Base-by-base conservation (phyloP, 2,113 vertebrate species). In the Ammospiza nelsoni region DNA sequence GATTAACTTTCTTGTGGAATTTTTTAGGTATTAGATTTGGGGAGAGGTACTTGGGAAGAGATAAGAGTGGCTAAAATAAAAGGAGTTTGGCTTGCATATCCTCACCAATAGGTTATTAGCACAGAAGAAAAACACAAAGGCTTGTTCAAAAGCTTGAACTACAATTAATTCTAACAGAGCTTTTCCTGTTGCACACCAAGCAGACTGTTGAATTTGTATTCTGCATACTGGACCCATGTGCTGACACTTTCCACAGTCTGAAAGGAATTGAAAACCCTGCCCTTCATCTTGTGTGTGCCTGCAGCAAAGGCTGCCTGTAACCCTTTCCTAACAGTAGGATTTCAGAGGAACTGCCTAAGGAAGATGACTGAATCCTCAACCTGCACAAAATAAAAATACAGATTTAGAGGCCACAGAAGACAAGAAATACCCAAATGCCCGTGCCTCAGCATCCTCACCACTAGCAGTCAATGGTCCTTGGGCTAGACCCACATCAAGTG, bases 191-290 rank as follows among this genome's bases (percentile, higher is more conserved):
- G 7, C 57, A 84, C 76, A 65, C 61, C 41, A 67, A 63, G 43
- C 48, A 72, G 63, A 37, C 31, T 48, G 61, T 13, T 65, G 31
- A 69, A 57, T 67, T 35, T 80, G 33, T 51, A 48, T 48, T 74
- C 61, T 72, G 55, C 9, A 3, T 65, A 25, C 43, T 46, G 61
- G 65, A 65, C 35, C 65, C 83, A 48, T 5, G 65, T 67, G 43
- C 52, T 22, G 39, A 77, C 48, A 84, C 48, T 57, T 90, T 72
- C 72, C 73, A 74, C 29, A 51, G 4, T 24, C 55, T 72, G 86
- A 92, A 94, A 59, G 61, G 44, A 84, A 31, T 6, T 86, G 72
- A 87, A 95, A 18, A 6, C 13, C 52, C n/a, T 86, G 21, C 49
- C 74, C 74, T 84, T 89, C 33, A 14, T 43, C 46, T 35, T n/a